phyloP scores from a whole-genome alignment of 2,888 invertebrate genomes.

The Cheilosia scutellata region DNA sequence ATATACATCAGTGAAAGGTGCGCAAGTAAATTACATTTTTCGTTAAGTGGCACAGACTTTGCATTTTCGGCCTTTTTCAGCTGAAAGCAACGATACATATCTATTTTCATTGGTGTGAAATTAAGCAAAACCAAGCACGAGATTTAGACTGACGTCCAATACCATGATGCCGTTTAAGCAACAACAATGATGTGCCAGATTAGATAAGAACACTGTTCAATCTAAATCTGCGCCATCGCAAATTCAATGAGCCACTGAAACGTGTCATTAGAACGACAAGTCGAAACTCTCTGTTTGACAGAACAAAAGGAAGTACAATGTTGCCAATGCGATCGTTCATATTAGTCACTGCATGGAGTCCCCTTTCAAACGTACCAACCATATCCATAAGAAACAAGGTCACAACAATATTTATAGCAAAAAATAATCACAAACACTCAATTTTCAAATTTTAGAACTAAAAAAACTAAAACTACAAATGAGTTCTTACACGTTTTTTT shows the following conservation, averaged over 20 bases:
- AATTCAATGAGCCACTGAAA: too few relatives aligned
- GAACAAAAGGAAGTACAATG: too few relatives aligned
- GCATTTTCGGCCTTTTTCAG: conserved; percentile 4
- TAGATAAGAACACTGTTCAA: too few relatives aligned
- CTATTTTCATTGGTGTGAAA: too few relatives aligned
- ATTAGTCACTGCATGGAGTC: conserved; percentile 39
- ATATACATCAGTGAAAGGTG: conserved; percentile 55
- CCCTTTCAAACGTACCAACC: conserved; percentile 27
- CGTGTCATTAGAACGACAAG: too few relatives aligned
- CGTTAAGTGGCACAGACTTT: conserved; percentile 20
- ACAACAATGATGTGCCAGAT: too few relatives aligned
- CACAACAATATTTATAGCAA: conserved; percentile 32
- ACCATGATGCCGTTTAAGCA: too few relatives aligned
- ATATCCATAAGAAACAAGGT: conserved; percentile 54
- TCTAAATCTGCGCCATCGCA: too few relatives aligned
- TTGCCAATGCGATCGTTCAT: neutral
- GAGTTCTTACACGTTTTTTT: conserved; percentile 47
- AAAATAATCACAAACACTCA: conserved; percentile 22
- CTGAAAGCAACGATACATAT: too few relatives aligned
- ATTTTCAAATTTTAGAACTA: conserved; percentile 41
- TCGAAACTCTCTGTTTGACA: too few relatives aligned
- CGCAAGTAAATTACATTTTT: conserved; percentile 14
- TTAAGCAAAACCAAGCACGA: too few relatives aligned
- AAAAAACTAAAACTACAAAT: conserved; percentile 40
- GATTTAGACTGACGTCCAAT: too few relatives aligned